Evolutionary conservation across 1,140 invertebrate species (phyloP).

Genomic region (Notospermus geniculatus): DNA sequence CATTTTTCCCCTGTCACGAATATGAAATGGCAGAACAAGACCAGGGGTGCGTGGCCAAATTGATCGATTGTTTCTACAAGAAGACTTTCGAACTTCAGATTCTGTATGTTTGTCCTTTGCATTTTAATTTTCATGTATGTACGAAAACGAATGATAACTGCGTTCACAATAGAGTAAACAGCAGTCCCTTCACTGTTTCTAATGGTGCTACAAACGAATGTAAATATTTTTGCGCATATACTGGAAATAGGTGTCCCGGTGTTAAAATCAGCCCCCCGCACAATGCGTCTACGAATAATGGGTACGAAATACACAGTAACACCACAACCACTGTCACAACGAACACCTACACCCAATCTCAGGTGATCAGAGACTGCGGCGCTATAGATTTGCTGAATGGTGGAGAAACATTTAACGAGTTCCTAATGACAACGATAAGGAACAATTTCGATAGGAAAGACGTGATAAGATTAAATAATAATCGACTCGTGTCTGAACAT

Average conservation of each 20-base stretch:
- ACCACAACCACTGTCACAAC: not conserved
- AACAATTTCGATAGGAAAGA: constrained; percentile 8
- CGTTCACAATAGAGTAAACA: not conserved
- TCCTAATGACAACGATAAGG: constrained; percentile 2
- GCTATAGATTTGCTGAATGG: constrained; percentile 5
- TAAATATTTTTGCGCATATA: constrained; percentile 10
- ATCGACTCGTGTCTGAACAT: not conserved
- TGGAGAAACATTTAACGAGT: constrained; percentile 4
- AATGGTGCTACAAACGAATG: constrained; percentile 9
- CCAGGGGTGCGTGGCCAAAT: constrained; percentile 4
- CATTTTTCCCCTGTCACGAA: constrained; percentile 7
- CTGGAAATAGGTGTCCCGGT: constrained; percentile 9
- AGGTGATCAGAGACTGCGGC: not conserved
- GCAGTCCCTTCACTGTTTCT: not conserved
- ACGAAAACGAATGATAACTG: constrained; percentile 10
- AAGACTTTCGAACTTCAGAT: constrained; percentile 8
- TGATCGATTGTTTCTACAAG: constrained; percentile 5
- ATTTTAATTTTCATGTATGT: constrained; percentile 10
- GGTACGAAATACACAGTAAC: not conserved
- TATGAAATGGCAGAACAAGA: constrained; percentile 7
- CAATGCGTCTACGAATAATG: not conserved
- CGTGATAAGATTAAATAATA: constrained; percentile 1
- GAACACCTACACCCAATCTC: not conserved
- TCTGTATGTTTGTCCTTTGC: constrained; percentile 10
- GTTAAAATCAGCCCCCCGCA: not conserved